These are phyloP conservation scores for Drosophila micromelanica DNA, from an alignment of 1,140 invertebrate genomes.

Conservation along the genomic window DNA sequence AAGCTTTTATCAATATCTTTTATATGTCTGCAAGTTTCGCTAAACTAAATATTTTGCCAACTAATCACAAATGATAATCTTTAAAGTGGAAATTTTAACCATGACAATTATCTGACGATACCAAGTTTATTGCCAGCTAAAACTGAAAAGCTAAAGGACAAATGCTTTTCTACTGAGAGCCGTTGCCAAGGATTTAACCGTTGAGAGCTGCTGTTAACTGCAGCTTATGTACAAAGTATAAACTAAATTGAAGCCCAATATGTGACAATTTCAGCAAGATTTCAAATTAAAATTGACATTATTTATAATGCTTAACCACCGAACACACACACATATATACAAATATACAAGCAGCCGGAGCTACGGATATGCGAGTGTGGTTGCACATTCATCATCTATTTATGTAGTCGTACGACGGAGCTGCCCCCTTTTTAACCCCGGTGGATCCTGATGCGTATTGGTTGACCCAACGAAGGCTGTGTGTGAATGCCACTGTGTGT, in stretches of 20 bases:
- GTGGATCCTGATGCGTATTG: conserved; percentile 1
- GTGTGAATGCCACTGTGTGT: neutral
- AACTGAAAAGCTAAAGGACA: too few relatives aligned
- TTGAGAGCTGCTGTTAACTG: neutral
- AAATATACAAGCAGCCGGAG: conserved; percentile 24
- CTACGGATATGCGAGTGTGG: conserved; percentile 50
- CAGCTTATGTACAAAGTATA: neutral
- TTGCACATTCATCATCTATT: conserved; percentile 67
- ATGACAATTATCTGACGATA: too few relatives aligned
- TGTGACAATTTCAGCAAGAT: conserved; percentile 43
- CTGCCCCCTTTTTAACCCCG: neutral
- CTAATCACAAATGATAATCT: too few relatives aligned
- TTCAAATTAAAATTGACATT: conserved; percentile 70
- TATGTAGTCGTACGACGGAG: conserved; percentile 48
- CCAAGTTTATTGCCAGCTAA: too few relatives aligned
- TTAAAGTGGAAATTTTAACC: too few relatives aligned
- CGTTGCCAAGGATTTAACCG: neutral
- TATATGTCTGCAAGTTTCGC: too few relatives aligned
- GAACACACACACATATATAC: conserved; percentile 6
- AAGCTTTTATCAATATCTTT: too few relatives aligned
- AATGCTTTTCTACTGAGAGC: neutral
- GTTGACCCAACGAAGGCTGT: conserved; percentile 21
- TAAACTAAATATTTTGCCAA: too few relatives aligned
- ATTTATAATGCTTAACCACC: conserved; percentile 38
- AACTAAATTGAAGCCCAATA: conserved; percentile 30